Base-by-base conservation (phyloP, 2,888 invertebrate species). In the Opisthograptis luteolata region DNA sequence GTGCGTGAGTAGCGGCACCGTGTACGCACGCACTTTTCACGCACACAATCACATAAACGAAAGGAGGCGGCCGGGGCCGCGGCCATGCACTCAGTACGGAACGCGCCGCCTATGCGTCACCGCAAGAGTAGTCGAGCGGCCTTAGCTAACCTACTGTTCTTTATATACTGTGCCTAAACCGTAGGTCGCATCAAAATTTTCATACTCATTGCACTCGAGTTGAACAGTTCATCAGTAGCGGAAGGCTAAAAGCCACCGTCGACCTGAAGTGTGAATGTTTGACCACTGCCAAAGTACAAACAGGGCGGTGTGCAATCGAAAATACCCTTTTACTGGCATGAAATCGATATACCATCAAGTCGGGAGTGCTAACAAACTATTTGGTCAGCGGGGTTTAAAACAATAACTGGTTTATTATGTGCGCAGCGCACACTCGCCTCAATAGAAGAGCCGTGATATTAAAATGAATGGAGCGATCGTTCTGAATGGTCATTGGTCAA, bases 191-290 rank as follows among this genome's bases (percentile, higher is more conserved):
- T n/a, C n/a, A n/a, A n/a, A n/a, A n/a, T n/a, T n/a, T n/a, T n/a
- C n/a, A n/a, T n/a, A n/a, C n/a, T n/a, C n/a, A n/a, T n/a, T n/a
- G n/a, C n/a, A 2, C 25, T 6, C 20, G 6, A 20, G 20, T 20
- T 20, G 3, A 25, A 3, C 9, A 9, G 2, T 1, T 42, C 9
- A 31, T 9, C 51, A 17, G 40, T 36, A 45, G 32, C 60, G 52
- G 9, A 4, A 14, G 44, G 40, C 37, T 55, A 58, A 59, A 58
- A 42, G 48, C 40, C 40, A 40, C 32, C 32, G 31, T 50, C 44
- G 45, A 60, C 71, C 76, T 74, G 71, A 74, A 79, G 81, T 79
- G 78, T 76, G 67, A 70, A 75, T 73, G 69, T 77, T 80, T 73
- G 68, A 55, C 47, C 63, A 47, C 52, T 42, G 60, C 44, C 14